These are phyloP conservation scores for Andrena chrysosceles DNA, from an alignment of 2,888 invertebrate genomes.

Conservation along the genomic window DNA sequence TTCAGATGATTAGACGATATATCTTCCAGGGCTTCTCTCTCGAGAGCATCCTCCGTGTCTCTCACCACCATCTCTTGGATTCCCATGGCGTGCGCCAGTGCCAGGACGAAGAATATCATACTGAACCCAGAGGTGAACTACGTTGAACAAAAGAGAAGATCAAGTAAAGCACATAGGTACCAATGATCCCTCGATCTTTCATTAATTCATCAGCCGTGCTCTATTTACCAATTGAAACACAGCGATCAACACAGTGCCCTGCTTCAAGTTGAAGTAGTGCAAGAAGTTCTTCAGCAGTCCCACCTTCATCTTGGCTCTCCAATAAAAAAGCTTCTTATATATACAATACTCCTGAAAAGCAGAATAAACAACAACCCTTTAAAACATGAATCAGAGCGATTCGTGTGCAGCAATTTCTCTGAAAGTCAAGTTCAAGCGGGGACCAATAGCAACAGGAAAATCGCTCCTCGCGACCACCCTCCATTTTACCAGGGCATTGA, in stretches of 20 bases:
- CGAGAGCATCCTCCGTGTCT: constrained; percentile 84
- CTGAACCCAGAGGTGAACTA: constrained; percentile 65
- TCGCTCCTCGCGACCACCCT: no score
- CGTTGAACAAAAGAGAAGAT: not conserved
- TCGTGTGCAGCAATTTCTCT: not conserved
- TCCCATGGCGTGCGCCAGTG: constrained; percentile 83
- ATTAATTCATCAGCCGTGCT: not conserved
- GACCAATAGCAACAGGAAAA: not conserved
- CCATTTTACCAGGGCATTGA: no score
- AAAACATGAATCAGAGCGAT: not conserved
- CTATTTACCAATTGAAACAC: constrained; percentile 84
- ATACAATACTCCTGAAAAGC: constrained; percentile 25
- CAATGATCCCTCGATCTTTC: not conserved
- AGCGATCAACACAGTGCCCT: constrained; percentile 85
- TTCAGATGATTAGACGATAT: constrained; percentile 83
- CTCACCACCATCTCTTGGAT: constrained; percentile 84
- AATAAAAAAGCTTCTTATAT: not conserved
- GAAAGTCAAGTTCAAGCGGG: not conserved
- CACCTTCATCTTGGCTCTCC: constrained; percentile 75
- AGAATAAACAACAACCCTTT: not conserved
- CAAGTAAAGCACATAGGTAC: no score
- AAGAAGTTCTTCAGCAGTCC: constrained; percentile 80
- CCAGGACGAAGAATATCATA: constrained; percentile 77
- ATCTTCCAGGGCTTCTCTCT: constrained; percentile 83
- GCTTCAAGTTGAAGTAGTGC: constrained; percentile 83